Evolutionary conservation across 2,888 invertebrate genomes (phyloP), one percentile per base, ranked within the genome.

Genomic region (Morinoia aosen): DNA sequence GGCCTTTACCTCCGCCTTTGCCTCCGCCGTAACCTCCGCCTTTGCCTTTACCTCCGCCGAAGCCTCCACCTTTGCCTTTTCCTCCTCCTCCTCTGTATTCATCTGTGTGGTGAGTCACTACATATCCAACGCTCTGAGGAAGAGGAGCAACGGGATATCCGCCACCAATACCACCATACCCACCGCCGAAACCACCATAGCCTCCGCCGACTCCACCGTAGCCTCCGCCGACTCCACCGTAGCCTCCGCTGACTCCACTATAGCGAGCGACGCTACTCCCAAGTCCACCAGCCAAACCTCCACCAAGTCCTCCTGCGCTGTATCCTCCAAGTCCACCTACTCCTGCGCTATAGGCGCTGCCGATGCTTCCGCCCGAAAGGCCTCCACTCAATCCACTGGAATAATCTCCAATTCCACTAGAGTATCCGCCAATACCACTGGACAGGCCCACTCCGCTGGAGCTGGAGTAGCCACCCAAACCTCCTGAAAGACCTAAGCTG

Each of bases 271-370:
- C 39, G 90, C 90, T 90, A 58, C 58, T 58, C 0, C 94, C 94
- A 48, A 94, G 94, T 94, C 58, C 57, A 76, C 76, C 33, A 10
- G 25, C 7, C 40, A 90, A 48, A n/a, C 58, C 94, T 57, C 94
- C 94, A 39, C 95, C 95, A 14, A 61, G 0, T n/a, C 95, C 95
- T 58, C 58, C 95, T 58, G 61, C 64, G 39, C 56, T n/a, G 33
- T 95, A 95, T 58, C 95, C 95, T 61, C 95, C 95, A 16, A 61
- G 61, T 64, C 95, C 95, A 57, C 95, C 95, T 48, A 58, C 93
- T 16, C 93, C 93, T 10, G 90, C 11, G 25, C 93, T 93, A 33
- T 93, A 93, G 25, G 48, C 57, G 58, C 93, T 57, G 93, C 56
- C 57, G 33, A 56, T 16, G 57, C 93, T 93, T 48, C 93, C 90